A percentile compares a stretch with the other conserved stretches of the same genome.
These are phyloP conservation scores for Pangasianodon hypophthalmus DNA, from an alignment of 2,113 vertebrate genomes.

Conservation along the genomic window DNA sequence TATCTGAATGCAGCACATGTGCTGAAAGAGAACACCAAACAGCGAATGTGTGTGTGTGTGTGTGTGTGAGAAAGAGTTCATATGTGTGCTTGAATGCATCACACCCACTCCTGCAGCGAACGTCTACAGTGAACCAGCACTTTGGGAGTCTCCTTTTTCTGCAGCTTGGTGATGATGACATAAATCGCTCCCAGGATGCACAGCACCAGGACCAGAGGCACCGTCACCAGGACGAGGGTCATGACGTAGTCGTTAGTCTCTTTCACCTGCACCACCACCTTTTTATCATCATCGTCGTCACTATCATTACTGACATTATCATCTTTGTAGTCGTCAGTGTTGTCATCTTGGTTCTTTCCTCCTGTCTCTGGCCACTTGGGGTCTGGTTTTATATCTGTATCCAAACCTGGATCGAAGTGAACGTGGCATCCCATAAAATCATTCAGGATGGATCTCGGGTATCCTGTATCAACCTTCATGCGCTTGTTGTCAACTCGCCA, in stretches of 20 bases:
- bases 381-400: conserved; percentile 47
- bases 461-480: conserved; percentile 85
- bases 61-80: neutral
- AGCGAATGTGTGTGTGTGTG: conserved; percentile 33
- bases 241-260: conserved; percentile 82
- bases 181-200: conserved; percentile 88
- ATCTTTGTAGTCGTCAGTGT: conserved; percentile 37
- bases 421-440: conserved; percentile 94
- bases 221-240: conserved; percentile 85
- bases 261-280: conserved; percentile 83
- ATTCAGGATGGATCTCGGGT: conserved; percentile 91
- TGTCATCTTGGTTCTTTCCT: conserved; percentile 47
- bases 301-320: neutral
- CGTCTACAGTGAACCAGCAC: conserved; percentile 95
- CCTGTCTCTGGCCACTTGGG: conserved; percentile 29
- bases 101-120: conserved; percentile 98
- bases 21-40: conserved; percentile 4
- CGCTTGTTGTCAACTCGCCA: conserved; percentile 93
- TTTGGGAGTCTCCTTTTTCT: conserved; percentile 88
- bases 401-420: conserved; percentile 63
- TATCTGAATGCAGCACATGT: neutral
- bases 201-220: conserved; percentile 87
- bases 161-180: conserved; percentile 86
- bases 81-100: conserved; percentile 59
- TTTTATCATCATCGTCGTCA: conserved; percentile 58